phyloP scores from a whole-genome alignment of 2,797 vertebrate species.

The Lepus oiostolus region DNA sequence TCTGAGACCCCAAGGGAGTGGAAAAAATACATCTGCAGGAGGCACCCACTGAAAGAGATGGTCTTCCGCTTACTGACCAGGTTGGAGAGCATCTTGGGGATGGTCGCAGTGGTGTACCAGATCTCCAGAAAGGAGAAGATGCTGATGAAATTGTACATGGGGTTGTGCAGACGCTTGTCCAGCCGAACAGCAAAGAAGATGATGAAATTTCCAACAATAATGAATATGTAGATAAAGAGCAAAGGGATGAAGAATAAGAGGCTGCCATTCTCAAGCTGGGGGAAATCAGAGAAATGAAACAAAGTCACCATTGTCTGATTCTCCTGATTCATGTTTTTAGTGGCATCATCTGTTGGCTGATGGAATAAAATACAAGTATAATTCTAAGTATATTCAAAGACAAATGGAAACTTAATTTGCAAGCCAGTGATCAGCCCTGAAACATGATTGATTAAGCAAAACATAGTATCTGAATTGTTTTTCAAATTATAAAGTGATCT shows the following conservation, averaged over 20 bases:
- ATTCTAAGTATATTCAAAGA: not conserved
- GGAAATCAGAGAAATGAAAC: slow-evolving; percentile 79
- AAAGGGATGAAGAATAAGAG: slow-evolving; percentile 67
- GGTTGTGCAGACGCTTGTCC: slow-evolving; percentile 1
- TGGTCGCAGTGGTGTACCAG: slow-evolving; percentile 57
- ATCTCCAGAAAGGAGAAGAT: slow-evolving; percentile 70
- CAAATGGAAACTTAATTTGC: not conserved
- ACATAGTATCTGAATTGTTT: not conserved
- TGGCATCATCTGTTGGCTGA: not conserved
- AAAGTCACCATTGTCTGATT: slow-evolving; percentile 72
- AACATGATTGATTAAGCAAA: not conserved
- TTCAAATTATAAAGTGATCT: not conserved
- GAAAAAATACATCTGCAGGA: slow-evolving; percentile 76
- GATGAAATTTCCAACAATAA: slow-evolving; percentile 73
- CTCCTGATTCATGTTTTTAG: slow-evolving; percentile 7
- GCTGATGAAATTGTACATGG: slow-evolving; percentile 65
- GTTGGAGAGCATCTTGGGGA: slow-evolving; percentile 70
- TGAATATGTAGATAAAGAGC: slow-evolving; percentile 75
- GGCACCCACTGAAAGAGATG: slow-evolving; percentile 50
- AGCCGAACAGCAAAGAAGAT: slow-evolving; percentile 62
- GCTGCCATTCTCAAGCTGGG: not conserved
- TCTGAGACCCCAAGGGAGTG: slow-evolving; percentile 58
- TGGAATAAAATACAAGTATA: not conserved
- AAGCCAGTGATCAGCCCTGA: not conserved
- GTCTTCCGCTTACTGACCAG: slow-evolving; percentile 44